These are phyloP conservation scores for Brachionus koreanus DNA, from an alignment of 1,140 invertebrate species.

Conservation along the genomic window DNA sequence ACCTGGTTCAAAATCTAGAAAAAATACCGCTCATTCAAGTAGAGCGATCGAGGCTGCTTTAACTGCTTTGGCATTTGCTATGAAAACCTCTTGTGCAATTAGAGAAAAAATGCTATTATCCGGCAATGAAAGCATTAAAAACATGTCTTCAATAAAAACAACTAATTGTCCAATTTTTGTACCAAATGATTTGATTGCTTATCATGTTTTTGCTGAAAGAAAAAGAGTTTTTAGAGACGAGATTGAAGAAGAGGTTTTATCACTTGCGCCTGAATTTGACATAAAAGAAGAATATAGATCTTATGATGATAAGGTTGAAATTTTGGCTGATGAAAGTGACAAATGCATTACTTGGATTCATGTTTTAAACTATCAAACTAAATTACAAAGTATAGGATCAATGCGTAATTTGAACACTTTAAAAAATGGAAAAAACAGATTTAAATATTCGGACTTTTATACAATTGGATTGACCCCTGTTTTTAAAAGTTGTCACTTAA, in stretches of 20 bases:
- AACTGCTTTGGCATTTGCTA: not conserved
- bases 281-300: slow-evolving; percentile 4
- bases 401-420: slow-evolving; percentile 39
- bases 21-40: not conserved
- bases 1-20: not conserved
- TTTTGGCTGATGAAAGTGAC: slow-evolving; percentile 30
- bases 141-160: not conserved
- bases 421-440: slow-evolving; percentile 25
- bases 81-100: slow-evolving; percentile 18
- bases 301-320: slow-evolving; percentile 14
- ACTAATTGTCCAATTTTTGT: not conserved
- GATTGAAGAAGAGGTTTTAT: slow-evolving; percentile 27
- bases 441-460: slow-evolving; percentile 29
- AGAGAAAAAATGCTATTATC: slow-evolving; percentile 20
- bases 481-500: not conserved
- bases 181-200: slow-evolving; percentile 14
- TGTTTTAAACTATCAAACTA: slow-evolving; percentile 36
- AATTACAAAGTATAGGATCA: slow-evolving; percentile 7
- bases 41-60: slow-evolving; percentile 30
- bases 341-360: slow-evolving; percentile 40
- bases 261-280: slow-evolving; percentile 34
- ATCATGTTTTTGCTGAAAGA: slow-evolving; percentile 29
- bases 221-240: not conserved
- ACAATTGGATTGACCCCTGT: slow-evolving; percentile 17
- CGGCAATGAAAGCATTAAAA: slow-evolving; percentile 27